phyloP scores from a whole-genome alignment of 2,888 invertebrate genomes.

The Cecidostiba fungosa region DNA sequence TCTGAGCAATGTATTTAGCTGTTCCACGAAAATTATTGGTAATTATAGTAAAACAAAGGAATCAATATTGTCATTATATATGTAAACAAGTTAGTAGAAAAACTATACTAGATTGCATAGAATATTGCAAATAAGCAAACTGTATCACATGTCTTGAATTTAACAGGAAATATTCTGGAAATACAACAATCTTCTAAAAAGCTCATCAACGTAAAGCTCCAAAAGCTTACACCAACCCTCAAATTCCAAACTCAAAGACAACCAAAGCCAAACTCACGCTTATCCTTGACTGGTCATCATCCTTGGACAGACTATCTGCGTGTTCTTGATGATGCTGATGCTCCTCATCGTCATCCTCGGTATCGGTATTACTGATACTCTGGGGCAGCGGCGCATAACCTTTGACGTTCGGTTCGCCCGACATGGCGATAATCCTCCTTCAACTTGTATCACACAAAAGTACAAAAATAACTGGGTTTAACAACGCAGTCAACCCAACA shows the following conservation, averaged over 20 bases:
- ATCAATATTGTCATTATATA: neutral
- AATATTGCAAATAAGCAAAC: neutral
- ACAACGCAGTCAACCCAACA: neutral
- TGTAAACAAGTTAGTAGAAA: neutral
- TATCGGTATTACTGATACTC: conserved; percentile 89
- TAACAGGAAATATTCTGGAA: too few species aligned
- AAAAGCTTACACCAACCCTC: neutral
- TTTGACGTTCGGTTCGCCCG: conserved; percentile 72
- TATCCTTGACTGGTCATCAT: conserved; percentile 63
- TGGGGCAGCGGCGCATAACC: conserved; percentile 89
- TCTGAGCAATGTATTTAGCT: neutral
- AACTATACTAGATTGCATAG: neutral
- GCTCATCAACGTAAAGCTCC: neutral
- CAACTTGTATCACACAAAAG: neutral
- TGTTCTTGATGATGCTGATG: conserved; percentile 64
- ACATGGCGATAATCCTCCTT: conserved; percentile 66
- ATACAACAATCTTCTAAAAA: too few species aligned
- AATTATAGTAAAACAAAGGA: neutral
- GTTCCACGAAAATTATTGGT: neutral
- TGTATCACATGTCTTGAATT: neutral
- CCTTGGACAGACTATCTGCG: conserved; percentile 63
- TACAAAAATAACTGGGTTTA: neutral
- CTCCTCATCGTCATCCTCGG: conserved; percentile 85
- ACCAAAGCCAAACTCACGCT: conserved; percentile 51
- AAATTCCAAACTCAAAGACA: neutral